These are phyloP conservation scores for Ispidina lecontei DNA, from an alignment of 2,797 vertebrate genomes.

Conservation along the genomic window DNA sequence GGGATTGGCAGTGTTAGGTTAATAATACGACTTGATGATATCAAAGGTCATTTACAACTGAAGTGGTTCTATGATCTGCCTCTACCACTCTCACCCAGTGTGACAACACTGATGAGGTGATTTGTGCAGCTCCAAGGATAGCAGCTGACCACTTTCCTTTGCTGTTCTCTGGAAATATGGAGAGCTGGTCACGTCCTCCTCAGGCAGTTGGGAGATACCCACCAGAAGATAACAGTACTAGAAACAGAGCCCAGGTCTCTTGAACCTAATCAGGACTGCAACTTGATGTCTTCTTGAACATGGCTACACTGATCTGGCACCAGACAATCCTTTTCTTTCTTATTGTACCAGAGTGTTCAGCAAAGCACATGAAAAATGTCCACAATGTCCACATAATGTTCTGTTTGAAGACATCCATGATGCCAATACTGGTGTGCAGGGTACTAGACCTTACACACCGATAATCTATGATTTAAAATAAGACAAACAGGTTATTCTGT, in stretches of 20 bases:
- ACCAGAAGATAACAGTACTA: not conserved
- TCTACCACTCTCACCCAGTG: not conserved
- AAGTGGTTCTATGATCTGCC: not conserved
- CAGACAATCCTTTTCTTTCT: not conserved
- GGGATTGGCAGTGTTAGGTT: too few relatives aligned
- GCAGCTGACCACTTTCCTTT: not conserved
- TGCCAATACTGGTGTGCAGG: not conserved
- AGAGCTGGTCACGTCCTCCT: not conserved
- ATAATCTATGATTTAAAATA: not conserved
- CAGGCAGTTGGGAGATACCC: not conserved
- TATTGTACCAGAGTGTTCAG: not conserved
- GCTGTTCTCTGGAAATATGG: not conserved
- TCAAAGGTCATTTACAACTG: too few relatives aligned
- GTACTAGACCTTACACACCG: fast-evolving
- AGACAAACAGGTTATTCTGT: not conserved
- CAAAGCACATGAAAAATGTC: not conserved
- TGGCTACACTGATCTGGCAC: not conserved
- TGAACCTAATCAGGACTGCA: not conserved
- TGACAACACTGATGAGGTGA: not conserved
- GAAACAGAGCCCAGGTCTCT: not conserved
- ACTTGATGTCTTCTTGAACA: not conserved
- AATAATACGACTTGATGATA: too few relatives aligned
- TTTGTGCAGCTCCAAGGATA: not conserved
- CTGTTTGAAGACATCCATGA: not conserved
- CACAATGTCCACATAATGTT: not conserved